These are phyloP conservation scores for Pseudomyrmex gracilis DNA, from an alignment of 1,140 invertebrate genomes.

Conservation along the genomic window DNA sequence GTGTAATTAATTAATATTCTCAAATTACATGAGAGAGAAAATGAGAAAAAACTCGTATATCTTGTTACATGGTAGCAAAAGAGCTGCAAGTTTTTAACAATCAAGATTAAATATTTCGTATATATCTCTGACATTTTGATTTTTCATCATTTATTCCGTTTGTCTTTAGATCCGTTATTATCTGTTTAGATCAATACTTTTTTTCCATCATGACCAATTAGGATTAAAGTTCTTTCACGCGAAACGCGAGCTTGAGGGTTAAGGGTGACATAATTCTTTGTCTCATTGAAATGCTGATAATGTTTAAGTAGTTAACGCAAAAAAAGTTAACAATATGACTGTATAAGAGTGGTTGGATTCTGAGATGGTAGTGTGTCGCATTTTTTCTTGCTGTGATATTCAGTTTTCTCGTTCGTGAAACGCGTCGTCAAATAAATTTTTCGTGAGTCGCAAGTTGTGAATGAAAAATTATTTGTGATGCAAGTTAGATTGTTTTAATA, in stretches of 20 bases:
- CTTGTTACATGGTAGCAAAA: too few species aligned
- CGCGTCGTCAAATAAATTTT: constrained; percentile 9
- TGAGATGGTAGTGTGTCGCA: constrained; percentile 35
- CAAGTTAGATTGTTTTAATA: background rate
- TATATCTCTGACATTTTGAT: background rate
- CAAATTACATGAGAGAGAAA: too few species aligned
- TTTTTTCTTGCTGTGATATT: constrained; percentile 27
- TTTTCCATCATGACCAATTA: constrained; percentile 37
- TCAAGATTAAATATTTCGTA: background rate
- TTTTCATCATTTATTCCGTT: background rate
- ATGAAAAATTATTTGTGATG: background rate
- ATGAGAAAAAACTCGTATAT: too few species aligned
- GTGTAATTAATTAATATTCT: too few species aligned
- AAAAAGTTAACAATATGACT: constrained; percentile 23
- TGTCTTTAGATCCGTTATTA: background rate
- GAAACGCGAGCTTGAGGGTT: constrained; percentile 53
- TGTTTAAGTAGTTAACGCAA: constrained; percentile 41
- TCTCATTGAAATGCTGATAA: constrained; percentile 55
- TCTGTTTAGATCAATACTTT: background rate
- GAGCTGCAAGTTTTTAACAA: too few species aligned
- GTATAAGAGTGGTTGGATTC: constrained; percentile 49
- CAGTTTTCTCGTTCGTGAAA: constrained; percentile 36
- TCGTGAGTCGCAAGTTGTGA: constrained; percentile 18
- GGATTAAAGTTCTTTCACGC: background rate
- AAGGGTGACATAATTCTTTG: constrained; percentile 56